These are phyloP conservation scores for Lates calcarifer DNA, from an alignment of 2,113 vertebrate genomes.

Conservation along the genomic window DNA sequence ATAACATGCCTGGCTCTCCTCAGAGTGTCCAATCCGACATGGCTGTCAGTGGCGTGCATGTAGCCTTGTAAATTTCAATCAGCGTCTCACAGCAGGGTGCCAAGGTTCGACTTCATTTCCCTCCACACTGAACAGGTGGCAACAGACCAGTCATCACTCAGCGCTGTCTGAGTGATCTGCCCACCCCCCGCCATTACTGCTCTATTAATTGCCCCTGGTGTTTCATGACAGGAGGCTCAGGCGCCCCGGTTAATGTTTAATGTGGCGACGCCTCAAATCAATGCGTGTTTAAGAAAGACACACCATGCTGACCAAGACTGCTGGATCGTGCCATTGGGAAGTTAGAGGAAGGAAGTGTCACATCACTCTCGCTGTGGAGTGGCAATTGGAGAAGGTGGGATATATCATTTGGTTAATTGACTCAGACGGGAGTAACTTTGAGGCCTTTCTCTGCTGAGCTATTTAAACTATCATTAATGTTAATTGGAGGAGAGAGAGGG, in stretches of 20 bases:
- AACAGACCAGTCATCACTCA: slow-evolving; percentile 68
- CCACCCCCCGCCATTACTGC: slow-evolving; percentile 62
- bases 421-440: slow-evolving; percentile 74
- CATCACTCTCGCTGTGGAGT: slow-evolving; percentile 64
- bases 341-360: slow-evolving; percentile 67
- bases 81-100: slow-evolving; percentile 75
- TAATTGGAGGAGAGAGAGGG: slow-evolving; percentile 46
- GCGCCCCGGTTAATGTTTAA: slow-evolving; percentile 83
- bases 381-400: slow-evolving; percentile 55
- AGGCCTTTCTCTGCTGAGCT: slow-evolving; percentile 63
- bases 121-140: slow-evolving; percentile 74
- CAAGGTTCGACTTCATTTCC: slow-evolving; percentile 74
- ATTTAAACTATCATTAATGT: slow-evolving; percentile 73
- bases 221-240: slow-evolving; percentile 68
- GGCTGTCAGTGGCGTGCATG: slow-evolving; percentile 74
- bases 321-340: slow-evolving; percentile 16
- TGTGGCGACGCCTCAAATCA: slow-evolving; percentile 80
- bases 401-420: slow-evolving; percentile 78
- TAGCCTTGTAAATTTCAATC: slow-evolving; percentile 82
- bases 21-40: slow-evolving; percentile 65
- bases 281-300: slow-evolving; percentile 79
- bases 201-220: slow-evolving; percentile 81
- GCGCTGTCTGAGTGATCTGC: slow-evolving; percentile 57
- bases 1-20: slow-evolving; percentile 46
- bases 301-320: slow-evolving; percentile 42